phyloP scores from a whole-genome alignment of 2,797 vertebrate species.

The Cynopterus sphinx region DNA sequence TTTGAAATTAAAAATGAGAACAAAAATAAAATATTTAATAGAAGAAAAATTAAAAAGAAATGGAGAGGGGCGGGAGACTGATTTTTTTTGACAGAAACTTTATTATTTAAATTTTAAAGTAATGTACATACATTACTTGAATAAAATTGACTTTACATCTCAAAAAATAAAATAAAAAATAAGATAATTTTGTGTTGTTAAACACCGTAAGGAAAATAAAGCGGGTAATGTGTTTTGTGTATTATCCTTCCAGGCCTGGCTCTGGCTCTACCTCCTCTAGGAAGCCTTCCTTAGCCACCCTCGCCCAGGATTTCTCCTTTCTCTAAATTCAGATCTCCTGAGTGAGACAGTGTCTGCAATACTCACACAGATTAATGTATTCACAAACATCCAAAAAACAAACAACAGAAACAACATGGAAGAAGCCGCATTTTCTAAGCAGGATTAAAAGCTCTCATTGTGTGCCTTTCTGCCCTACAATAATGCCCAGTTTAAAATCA shows the following conservation, averaged over 20 bases:
- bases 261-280: neutral
- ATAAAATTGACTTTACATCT: neutral
- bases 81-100: neutral
- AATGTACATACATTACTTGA: neutral
- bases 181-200: neutral
- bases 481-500: neutral
- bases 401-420: neutral
- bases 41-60: neutral
- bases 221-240: neutral
- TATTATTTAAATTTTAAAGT: slow-evolving; percentile 12
- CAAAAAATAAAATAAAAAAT: neutral
- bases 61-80: neutral
- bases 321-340: slow-evolving; percentile 1
- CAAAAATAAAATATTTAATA: neutral
- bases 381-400: neutral
- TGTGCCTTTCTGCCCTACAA: neutral
- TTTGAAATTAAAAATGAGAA: neutral
- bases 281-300: neutral
- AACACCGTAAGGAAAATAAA: neutral
- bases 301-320: neutral
- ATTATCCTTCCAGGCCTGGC: neutral
- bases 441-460: neutral
- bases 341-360: neutral
- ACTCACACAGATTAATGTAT: neutral
- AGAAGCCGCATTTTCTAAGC: neutral